Percentiles rank a stretch among this genome's conserved stretches.
These are phyloP conservation scores for Heliothis virescens DNA, from an alignment of 1,140 invertebrate species.

Conservation along the genomic window DNA sequence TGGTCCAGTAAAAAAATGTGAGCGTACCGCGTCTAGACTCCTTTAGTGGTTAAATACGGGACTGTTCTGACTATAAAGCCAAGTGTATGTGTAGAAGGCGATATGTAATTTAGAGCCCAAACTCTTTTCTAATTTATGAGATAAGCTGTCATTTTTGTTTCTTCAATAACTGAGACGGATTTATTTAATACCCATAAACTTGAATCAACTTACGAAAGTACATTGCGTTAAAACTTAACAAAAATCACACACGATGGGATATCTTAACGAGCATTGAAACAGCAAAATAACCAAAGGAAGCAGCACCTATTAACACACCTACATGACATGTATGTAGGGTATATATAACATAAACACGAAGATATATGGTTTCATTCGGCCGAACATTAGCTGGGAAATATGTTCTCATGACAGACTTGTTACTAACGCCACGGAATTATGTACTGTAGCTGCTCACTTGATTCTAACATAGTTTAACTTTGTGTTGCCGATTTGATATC, in stretches of 20 bases:
- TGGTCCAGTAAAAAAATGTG: too few relatives aligned
- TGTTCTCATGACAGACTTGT: slow-evolving; percentile 35
- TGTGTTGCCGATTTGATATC: neutral
- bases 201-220: too few relatives aligned
- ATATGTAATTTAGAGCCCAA: too few relatives aligned
- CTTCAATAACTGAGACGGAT: too few relatives aligned
- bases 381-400: slow-evolving; percentile 28
- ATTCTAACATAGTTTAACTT: slow-evolving; percentile 14
- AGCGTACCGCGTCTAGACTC: too few relatives aligned
- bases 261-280: neutral
- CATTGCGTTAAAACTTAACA: neutral
- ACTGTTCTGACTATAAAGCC: too few relatives aligned
- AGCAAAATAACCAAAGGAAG: neutral
- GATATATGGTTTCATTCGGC: slow-evolving; percentile 28
- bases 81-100: too few relatives aligned
- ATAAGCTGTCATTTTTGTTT: too few relatives aligned
- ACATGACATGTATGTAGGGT: neutral
- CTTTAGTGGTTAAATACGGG: too few relatives aligned
- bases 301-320: neutral
- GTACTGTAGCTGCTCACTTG: slow-evolving; percentile 11
- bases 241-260: slow-evolving; percentile 2
- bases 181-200: too few relatives aligned
- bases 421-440: neutral
- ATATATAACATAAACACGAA: neutral
- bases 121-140: too few relatives aligned